Evolutionary conservation across 2,113 vertebrate genomes (phyloP).

Genomic region (Hippocampus abdominalis): DNA sequence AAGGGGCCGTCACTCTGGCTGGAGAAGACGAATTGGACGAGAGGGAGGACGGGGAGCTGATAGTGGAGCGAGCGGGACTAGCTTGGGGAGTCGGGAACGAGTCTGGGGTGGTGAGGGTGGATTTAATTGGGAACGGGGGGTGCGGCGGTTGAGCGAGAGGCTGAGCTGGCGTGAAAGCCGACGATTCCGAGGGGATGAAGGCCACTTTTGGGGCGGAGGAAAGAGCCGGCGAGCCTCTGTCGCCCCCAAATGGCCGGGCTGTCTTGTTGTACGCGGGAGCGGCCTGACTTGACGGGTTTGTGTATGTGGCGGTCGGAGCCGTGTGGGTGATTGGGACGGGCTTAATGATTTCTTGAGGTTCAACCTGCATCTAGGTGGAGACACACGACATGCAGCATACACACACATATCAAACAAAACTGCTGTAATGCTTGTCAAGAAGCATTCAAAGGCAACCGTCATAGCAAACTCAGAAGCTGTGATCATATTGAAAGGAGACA

Average conservation of each 20-base stretch:
- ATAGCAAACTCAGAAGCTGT: constrained; percentile 14
- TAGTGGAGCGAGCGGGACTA: constrained; percentile 45
- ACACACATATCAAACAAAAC: constrained; percentile 19
- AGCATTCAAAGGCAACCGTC: constrained; percentile 31
- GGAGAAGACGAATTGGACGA: constrained; percentile 72
- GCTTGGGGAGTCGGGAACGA: constrained; percentile 46
- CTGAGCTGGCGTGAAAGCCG: constrained; percentile 87
- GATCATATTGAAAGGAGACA: constrained; percentile 3
- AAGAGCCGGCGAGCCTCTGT: constrained; percentile 3
- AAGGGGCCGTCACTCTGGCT: constrained; percentile 76
- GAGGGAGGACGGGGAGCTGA: constrained; percentile 57
- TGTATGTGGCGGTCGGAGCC: constrained; percentile 68
- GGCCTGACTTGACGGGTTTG: constrained; percentile 67
- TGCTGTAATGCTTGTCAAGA: constrained; percentile 39
- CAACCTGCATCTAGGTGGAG: constrained; percentile 75
- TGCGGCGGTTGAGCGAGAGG: constrained; percentile 61
- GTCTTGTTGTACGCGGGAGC: constrained; percentile 88
- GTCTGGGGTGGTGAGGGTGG: constrained; percentile 24
- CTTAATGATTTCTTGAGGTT: constrained; percentile 90
- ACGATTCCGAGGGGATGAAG: constrained; percentile 90
- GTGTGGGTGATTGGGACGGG: constrained; percentile 85
- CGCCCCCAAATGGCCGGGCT: constrained; percentile 86
- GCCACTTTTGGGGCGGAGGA: constrained; percentile 79
- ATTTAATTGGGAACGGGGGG: constrained; percentile 67
- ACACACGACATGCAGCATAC: constrained; percentile 67